Evolutionary conservation across 2,113 vertebrate genomes (phyloP), one percentile per base, ranked within the genome.

Genomic region (Megalops atlanticus): DNA sequence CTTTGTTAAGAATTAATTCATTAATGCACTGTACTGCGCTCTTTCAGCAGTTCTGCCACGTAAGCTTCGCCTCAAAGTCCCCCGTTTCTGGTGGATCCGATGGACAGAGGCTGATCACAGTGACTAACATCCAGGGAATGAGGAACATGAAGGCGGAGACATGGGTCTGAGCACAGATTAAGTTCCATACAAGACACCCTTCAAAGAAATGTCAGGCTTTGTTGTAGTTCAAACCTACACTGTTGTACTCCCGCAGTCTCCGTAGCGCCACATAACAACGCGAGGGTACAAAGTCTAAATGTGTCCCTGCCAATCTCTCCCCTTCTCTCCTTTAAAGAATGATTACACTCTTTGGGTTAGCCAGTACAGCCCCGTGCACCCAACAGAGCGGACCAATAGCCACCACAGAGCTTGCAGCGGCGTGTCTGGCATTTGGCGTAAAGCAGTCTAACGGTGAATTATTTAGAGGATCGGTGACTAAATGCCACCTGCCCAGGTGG

Each of bases 201-300:
- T 95, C 91, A 94, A 93, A 93, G 92, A 93, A 94, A 94, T 93
- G 93, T 92, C 92, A 93, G 88, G 89, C 89, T 92, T 92, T 93
- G 93, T 93, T 89, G 78, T 87, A 78, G 86, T 91, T 91, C 90
- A 86, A 89, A 90, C 89, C 58, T 1, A 69, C 69, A 40, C 38
- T n/a, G 33, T 15, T 31, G 58, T 64, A n/a, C 91, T 87, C 86
- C 87, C 83, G 84, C 58, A 74, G 47, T 77, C 84, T 85, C 69
- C 82, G 58, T 70, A 64, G 89, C 90, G 88, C 87, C 84, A 85
- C 91, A 90, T 92, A 89, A 91, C 93, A 90, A 90, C 86, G 83
- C 52, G 76, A 52, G 45, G 85, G 74, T 87, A 87, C 88, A 87
- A 71, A 93, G 92, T 93, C 90, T 87, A 88, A 88, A 87, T 86